These are phyloP conservation scores for Palythoa heliodiscus DNA, from an alignment of 92 coral and sea anemone genomes.

Conservation along the genomic window DNA sequence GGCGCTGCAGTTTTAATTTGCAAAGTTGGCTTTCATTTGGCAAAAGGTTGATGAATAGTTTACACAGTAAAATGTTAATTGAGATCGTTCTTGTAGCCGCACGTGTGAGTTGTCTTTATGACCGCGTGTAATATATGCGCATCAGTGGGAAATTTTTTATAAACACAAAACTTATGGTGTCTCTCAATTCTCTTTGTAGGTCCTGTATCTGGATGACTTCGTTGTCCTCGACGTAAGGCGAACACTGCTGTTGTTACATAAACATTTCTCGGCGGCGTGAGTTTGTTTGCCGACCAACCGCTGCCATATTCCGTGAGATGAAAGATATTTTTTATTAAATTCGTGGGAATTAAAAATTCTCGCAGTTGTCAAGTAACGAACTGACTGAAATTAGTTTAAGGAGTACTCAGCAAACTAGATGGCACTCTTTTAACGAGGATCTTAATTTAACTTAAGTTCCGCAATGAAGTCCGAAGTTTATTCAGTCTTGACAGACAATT, in stretches of 20 bases:
- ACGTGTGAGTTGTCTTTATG: slow-evolving; percentile 65
- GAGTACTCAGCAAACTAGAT: slow-evolving; percentile 47
- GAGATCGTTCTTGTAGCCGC: slow-evolving; percentile 42
- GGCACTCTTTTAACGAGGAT: slow-evolving; percentile 34
- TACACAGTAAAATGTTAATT: slow-evolving; percentile 84
- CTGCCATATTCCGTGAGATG: slow-evolving; percentile 55
- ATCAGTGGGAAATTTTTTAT: slow-evolving; percentile 45
- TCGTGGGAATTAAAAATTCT: slow-evolving; percentile 57
- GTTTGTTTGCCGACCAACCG: slow-evolving; percentile 45
- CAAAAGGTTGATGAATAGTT: slow-evolving; percentile 74
- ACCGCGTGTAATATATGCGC: slow-evolving; percentile 55
- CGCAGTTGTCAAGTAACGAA: slow-evolving; percentile 52
- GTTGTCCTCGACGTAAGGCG: slow-evolving; percentile 90
- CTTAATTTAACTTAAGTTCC: slow-evolving; percentile 34
- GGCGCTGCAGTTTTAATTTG: slow-evolving; percentile 1
- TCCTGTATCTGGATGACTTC: slow-evolving; percentile 87
- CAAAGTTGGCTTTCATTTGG: slow-evolving; percentile 31
- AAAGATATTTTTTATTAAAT: slow-evolving; percentile 62
- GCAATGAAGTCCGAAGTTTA: slow-evolving; percentile 45
- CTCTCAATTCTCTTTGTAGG: slow-evolving; percentile 59
- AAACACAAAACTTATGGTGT: slow-evolving; percentile 42
- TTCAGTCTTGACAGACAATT: slow-evolving; percentile 40
- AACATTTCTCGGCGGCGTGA: slow-evolving; percentile 91
- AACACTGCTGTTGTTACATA: slow-evolving; percentile 84
- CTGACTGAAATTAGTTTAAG: slow-evolving; percentile 57